Evolutionary conservation across 2,888 invertebrate genomes (phyloP).

Genomic region (Unio pictorum): DNA sequence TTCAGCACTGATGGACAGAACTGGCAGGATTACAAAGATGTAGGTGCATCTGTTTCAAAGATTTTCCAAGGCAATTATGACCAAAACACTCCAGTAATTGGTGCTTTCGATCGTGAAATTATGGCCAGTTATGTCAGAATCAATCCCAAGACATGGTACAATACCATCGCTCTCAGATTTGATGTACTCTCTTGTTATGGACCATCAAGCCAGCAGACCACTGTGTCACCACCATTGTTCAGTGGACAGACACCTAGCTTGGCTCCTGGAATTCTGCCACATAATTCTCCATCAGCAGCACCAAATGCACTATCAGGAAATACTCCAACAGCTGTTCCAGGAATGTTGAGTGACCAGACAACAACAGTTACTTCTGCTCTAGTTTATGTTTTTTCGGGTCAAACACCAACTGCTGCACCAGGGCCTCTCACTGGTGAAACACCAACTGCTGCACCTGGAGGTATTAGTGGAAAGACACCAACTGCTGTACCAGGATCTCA

Average conservation of each 20-base stretch:
- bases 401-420: slow-evolving; percentile 15
- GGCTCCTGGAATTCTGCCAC: not conserved
- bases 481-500: slow-evolving; percentile 8
- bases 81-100: slow-evolving; percentile 32
- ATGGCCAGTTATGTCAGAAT: slow-evolving; percentile 49
- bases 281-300: not conserved
- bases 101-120: slow-evolving; percentile 49
- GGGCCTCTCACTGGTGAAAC: not conserved
- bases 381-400: slow-evolving; percentile 1
- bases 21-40: slow-evolving; percentile 37
- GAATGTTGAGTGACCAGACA: slow-evolving; percentile 7
- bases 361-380: slow-evolving; percentile 18
- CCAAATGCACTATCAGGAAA: slow-evolving; percentile 2
- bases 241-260: not conserved
- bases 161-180: slow-evolving; percentile 49
- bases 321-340: slow-evolving; percentile 11
- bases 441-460: slow-evolving; percentile 6
- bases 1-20: slow-evolving; percentile 48
- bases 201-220: slow-evolving; percentile 8
- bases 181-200: slow-evolving; percentile 53
- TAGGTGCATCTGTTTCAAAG: slow-evolving; percentile 26
- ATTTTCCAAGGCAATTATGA: slow-evolving; percentile 49
- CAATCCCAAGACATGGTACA: slow-evolving; percentile 50
- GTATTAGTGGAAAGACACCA: slow-evolving; percentile 25
- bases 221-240: slow-evolving; percentile 9